Evolutionary conservation across 2,888 invertebrate species (phyloP).

Genomic region (Arrhopalites spinosus): DNA sequence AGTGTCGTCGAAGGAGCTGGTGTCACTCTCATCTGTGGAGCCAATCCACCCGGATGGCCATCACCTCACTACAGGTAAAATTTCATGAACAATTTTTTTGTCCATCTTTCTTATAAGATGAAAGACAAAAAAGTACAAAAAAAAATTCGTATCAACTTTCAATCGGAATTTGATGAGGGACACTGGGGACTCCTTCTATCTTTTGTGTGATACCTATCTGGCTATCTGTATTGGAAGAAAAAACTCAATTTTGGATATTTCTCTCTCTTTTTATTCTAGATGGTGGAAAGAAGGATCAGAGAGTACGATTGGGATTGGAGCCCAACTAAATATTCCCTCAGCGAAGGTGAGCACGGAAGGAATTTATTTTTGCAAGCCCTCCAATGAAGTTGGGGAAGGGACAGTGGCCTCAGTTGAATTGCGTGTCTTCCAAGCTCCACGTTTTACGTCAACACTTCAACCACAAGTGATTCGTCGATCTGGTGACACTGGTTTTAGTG

Average conservation of each 20-base stretch:
- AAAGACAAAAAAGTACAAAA: not conserved
- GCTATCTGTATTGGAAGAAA: too few relatives aligned
- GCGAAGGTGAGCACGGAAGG: constrained; percentile 83
- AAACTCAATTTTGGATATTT: constrained; percentile 5
- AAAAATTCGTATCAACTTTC: not conserved
- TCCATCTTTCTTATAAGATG: not conserved
- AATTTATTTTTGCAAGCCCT: constrained; percentile 74
- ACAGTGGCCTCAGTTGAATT: constrained; percentile 81
- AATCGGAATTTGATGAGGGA: not conserved
- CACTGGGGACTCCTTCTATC: not conserved
- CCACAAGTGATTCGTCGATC: constrained; percentile 77
- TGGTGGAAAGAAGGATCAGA: constrained; percentile 80
- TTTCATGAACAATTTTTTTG: not conserved
- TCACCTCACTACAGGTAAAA: constrained; percentile 75
- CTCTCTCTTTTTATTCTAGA: constrained; percentile 36
- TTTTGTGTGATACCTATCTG: too few relatives aligned
- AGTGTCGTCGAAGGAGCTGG: constrained; percentile 79
- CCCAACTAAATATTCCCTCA: constrained; percentile 81
- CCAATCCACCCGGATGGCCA: constrained; percentile 91
- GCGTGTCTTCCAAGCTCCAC: constrained; percentile 86
- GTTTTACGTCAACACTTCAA: constrained; percentile 79
- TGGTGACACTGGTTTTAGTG: constrained; percentile 77
- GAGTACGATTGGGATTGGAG: constrained; percentile 75
- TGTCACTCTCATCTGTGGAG: constrained; percentile 81
- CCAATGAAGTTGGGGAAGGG: constrained; percentile 85